Evolutionary conservation across 1,140 invertebrate genomes (phyloP), one percentile per base, ranked within the genome.

Genomic region (Laodelphax striatellus): DNA sequence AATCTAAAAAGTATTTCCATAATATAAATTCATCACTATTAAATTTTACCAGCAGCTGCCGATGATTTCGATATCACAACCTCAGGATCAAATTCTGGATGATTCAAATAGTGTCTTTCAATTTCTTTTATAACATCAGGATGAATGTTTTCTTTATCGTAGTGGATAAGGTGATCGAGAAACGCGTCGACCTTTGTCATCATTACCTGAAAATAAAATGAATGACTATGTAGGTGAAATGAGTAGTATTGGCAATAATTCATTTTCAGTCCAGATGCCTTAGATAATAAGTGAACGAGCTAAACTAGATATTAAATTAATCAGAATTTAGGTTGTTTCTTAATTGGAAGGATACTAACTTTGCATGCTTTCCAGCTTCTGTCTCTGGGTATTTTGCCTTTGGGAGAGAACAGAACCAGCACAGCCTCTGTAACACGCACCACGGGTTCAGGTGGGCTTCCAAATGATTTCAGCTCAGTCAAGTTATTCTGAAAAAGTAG

Each of bases 391-490:
- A 97, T 82, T 76, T 92, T 92, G 5, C 90, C 92, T 68, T 86
- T 88, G 22, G 83, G 83, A 1, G 90, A 80, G 63, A 96, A 83
- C 5, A 97, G 75, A 28, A 94, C 87, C 64, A 94, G 80, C 1
- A 96, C 93, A 22, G 93, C 93, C 13, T 88, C 84, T 8, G 82
- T 84, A 0, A 97, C 92, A 68, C 84, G 89, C 0, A 89, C 82
- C 1, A 96, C 92, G 62, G 88, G 88, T 24, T 82, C 80, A 2
- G 87, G 87, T 11, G 87, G 87, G 5, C 84, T 80, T 4, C 90
- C 91, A 73, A 97, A 96, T 5, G 93, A 92, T 72, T 97, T 97
- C 67, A 97, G 74, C 73, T 98, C 94, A 1, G 94, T 96, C 52
- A 97, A 75, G 74, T 96, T 97, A 63, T 83, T 86, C 76, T 79